Evolutionary conservation across 2,113 vertebrate genomes (phyloP), one percentile per base, ranked within the genome.

Genomic region (Centropus unirufus): DNA sequence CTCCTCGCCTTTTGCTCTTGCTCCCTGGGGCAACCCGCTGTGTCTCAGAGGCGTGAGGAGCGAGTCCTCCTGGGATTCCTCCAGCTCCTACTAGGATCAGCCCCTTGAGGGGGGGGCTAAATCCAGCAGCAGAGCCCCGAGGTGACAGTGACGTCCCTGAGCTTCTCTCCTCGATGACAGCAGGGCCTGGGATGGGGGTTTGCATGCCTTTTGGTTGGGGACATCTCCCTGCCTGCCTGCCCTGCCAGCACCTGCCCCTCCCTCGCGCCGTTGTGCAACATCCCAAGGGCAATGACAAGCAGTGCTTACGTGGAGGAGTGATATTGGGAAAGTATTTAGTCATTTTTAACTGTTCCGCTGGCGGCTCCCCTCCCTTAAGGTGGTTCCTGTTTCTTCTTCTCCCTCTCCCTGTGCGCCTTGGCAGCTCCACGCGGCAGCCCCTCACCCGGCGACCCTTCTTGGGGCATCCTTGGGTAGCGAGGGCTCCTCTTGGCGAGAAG

Each of bases 321-420:
- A 94, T 97, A 94, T 83, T 95, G 93, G 96, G 95, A 96, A 97
- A 96, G 94, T 92, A 89, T 95, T 94, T 92, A 96, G 95, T 96
- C 93, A 96, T 96, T 94, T 92, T 92, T 74, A 94, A 94, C 92
- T 93, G 92, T 94, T 86, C 79, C 77, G 75, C 79, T 83, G 85
- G 95, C 17, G 27, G 92, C 94, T 97, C 39, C 87, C 78, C 81
- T 96, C 90, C 95, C 90, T 97, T 96, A 96, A 96, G 95, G 96
- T 95, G 90, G 94, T 89, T 96, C 93, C 75, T 77, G 18, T 91
- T 89, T 90, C 76, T 90, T 66, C 79, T 84, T 85, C 78, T 80
- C 42, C 40, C 74, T 81, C 69, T 68, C 30, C 30, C 19, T 36
- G 81, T 26, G 1, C 13, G 27, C 82, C 0, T 1, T 75, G n/a